Evolutionary conservation across 1,140 invertebrate species (phyloP).

Genomic region (Zaprionus tsacasi): DNA sequence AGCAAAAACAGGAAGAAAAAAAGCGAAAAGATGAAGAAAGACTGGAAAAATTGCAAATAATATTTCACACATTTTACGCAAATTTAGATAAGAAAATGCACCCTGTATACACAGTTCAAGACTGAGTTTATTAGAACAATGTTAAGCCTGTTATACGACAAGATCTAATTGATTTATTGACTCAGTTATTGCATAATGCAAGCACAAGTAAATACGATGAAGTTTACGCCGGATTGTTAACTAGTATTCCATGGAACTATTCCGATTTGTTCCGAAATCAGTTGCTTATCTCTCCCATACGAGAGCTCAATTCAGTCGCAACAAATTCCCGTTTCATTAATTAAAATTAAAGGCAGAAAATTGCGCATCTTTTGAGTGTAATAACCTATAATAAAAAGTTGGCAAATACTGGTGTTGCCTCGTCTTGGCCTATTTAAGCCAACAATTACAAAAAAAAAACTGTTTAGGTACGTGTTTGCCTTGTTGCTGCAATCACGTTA

Average conservation of each 20-base stretch:
- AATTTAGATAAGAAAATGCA: not conserved
- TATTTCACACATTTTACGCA: too few species aligned
- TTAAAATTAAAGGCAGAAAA: not conserved
- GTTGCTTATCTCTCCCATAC: not conserved
- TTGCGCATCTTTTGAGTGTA: not conserved
- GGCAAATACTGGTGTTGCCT: not conserved
- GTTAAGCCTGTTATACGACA: not conserved
- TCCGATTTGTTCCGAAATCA: not conserved
- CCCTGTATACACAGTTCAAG: not conserved
- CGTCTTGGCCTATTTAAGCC: constrained; percentile 1
- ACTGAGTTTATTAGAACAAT: not conserved
- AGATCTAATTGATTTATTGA: constrained; percentile 4
- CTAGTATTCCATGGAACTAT: not conserved
- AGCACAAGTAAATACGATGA: not conserved
- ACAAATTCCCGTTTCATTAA: not conserved
- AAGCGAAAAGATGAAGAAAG: not conserved
- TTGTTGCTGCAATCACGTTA: constrained; percentile 9
- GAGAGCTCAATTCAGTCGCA: not conserved
- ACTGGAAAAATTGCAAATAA: too few species aligned
- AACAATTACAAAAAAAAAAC: constrained; percentile 27
- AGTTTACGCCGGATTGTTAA: not conserved
- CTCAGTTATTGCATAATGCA: not conserved
- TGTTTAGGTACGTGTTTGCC: constrained; percentile 7
- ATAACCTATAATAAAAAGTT: not conserved
- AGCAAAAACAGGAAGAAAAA: constrained; percentile 5